These are phyloP conservation scores for Linepithema humile DNA, from an alignment of 1,140 invertebrate species.

Conservation along the genomic window DNA sequence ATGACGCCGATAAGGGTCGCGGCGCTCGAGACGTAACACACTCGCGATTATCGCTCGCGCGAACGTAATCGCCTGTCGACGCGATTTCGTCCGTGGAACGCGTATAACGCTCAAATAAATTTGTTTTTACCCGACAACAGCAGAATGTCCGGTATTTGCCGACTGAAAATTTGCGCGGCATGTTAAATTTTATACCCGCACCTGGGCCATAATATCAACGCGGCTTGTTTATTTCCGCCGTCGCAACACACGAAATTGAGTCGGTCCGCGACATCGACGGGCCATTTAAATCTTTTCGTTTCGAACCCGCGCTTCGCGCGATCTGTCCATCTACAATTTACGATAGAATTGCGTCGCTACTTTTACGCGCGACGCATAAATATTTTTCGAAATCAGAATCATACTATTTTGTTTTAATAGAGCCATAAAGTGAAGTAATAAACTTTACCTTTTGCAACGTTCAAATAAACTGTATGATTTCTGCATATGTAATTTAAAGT, in stretches of 20 bases:
- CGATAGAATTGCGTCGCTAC: background rate
- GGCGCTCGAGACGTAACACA: conserved; percentile 36
- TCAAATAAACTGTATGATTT: too few relatives aligned
- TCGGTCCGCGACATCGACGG: background rate
- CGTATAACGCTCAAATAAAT: conserved; percentile 21
- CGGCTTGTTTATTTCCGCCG: conserved; percentile 11
- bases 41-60: conserved; percentile 7
- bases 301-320: background rate
- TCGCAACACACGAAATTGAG: conserved; percentile 14
- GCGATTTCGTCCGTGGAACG: background rate
- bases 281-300: background rate
- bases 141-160: background rate
- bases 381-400: background rate
- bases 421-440: background rate
- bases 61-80: conserved; percentile 48
- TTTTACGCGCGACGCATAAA: background rate
- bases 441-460: background rate
- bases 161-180: conserved; percentile 8
- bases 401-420: background rate
- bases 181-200: conserved; percentile 9
- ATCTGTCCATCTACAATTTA: conserved; percentile 31
- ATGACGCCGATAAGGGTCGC: conserved; percentile 61
- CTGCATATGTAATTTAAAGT: too few relatives aligned
- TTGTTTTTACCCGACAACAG: conserved; percentile 2
- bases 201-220: conserved; percentile 19